These are phyloP conservation scores for Hephaestus fuliginosus DNA, from an alignment of 2,797 vertebrate genomes.

Conservation along the genomic window DNA sequence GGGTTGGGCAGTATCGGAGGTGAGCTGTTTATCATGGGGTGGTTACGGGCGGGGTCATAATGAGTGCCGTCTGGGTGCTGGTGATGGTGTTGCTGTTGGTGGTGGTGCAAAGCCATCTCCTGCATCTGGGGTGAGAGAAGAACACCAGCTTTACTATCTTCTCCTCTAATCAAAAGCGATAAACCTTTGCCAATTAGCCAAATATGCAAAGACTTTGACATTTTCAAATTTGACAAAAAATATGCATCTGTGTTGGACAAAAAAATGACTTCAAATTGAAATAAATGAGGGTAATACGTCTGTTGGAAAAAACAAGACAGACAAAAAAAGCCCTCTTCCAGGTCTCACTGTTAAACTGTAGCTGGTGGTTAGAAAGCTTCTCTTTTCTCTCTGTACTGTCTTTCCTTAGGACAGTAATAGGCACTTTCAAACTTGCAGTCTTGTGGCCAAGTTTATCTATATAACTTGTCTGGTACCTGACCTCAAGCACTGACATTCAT, in stretches of 20 bases:
- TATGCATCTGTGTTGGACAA: slow-evolving; percentile 21
- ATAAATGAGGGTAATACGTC: slow-evolving; percentile 35
- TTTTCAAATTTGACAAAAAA: slow-evolving; percentile 52
- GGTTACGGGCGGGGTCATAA: slow-evolving; percentile 92
- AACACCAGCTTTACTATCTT: slow-evolving; percentile 88
- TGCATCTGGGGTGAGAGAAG: slow-evolving; percentile 94
- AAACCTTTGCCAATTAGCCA: slow-evolving; percentile 79
- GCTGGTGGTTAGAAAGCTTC: slow-evolving; percentile 38
- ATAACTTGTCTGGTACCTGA: background rate
- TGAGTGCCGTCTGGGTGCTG: slow-evolving; percentile 87
- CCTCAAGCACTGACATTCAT: slow-evolving; percentile 4
- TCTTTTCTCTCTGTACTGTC: slow-evolving; percentile 10
- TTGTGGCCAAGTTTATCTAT: slow-evolving; percentile 1
- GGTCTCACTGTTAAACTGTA: slow-evolving; percentile 15
- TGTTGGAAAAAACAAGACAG: slow-evolving; percentile 9
- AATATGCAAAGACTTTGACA: slow-evolving; percentile 62
- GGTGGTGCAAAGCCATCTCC: slow-evolving; percentile 95
- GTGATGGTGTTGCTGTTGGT: slow-evolving; percentile 81
- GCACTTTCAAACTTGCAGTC: background rate
- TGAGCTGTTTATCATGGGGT: slow-evolving; percentile 92
- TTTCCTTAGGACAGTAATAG: slow-evolving; percentile 25
- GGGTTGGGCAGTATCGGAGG: slow-evolving; percentile 93
- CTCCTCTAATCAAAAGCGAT: slow-evolving; percentile 58
- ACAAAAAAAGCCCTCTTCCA: slow-evolving; percentile 8
- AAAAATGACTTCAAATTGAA: background rate